These are phyloP conservation scores for Siderastrea radians DNA, from an alignment of 92 coral and sea anemone genomes.

Conservation along the genomic window DNA sequence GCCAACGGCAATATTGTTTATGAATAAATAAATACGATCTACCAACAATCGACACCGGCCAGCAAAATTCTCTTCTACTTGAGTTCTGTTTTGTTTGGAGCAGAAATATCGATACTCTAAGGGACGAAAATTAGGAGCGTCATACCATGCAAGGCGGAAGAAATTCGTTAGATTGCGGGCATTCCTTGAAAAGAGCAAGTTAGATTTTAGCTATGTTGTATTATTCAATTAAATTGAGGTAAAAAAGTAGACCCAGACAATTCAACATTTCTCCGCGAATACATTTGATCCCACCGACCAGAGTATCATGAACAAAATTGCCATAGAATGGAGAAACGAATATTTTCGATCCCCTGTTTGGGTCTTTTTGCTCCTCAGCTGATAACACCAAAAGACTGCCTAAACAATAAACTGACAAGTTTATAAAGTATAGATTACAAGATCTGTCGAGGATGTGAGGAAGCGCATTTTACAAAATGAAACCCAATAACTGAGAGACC, in stretches of 20 bases:
- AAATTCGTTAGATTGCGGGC: background rate
- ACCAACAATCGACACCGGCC: background rate
- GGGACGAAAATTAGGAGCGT: too few relatives aligned
- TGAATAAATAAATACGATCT: background rate
- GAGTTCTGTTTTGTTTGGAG: background rate
- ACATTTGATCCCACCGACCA: background rate
- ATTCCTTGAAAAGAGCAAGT: background rate
- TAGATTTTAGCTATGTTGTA: background rate
- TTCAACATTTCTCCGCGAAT: background rate
- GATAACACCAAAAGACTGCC: conserved; percentile 7
- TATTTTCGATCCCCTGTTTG: background rate
- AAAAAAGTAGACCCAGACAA: too few relatives aligned
- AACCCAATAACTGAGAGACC: background rate
- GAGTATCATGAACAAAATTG: background rate
- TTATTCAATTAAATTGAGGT: too few relatives aligned
- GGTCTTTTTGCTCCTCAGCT: background rate
- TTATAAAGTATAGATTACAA: conserved; percentile 40
- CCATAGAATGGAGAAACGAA: background rate
- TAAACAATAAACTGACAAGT: conserved; percentile 15
- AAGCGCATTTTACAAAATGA: conserved; percentile 15
- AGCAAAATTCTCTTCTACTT: background rate
- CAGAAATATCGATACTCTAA: background rate
- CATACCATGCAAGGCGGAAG: too few relatives aligned
- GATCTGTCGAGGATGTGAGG: background rate
- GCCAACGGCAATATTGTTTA: background rate